Percentiles rank a stretch among this genome's conserved stretches.
Evolutionary conservation across 1,140 invertebrate genomes (phyloP).

Genomic region (Ceratosolen fusciceps): DNA sequence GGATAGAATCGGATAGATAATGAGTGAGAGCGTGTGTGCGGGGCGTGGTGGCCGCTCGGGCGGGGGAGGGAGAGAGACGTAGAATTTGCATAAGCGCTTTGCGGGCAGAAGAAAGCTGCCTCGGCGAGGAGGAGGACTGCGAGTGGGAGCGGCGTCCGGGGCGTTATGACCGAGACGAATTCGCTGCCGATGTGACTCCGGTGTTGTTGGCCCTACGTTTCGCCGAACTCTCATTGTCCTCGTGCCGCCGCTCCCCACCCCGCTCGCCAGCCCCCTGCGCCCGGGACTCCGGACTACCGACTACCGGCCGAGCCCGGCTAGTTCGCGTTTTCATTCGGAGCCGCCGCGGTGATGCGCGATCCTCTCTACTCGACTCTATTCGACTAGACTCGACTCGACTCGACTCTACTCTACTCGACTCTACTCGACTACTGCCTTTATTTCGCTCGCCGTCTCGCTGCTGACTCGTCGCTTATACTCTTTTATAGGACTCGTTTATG

Average conservation of each 20-base stretch:
- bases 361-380: too few relatives aligned
- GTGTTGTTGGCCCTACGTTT: neutral
- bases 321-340: neutral
- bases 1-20: neutral
- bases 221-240: constrained; percentile 35
- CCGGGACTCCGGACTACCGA: neutral
- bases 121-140: neutral
- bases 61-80: constrained; percentile 9
- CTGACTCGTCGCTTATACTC: neutral
- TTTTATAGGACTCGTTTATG: constrained; percentile 23
- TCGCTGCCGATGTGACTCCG: constrained; percentile 41
- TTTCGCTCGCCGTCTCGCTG: neutral
- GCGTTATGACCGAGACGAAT: constrained; percentile 41
- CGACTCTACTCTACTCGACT: too few relatives aligned
- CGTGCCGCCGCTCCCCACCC: neutral
- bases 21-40: neutral
- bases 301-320: too few relatives aligned
- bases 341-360: neutral
- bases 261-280: neutral
- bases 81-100: constrained; percentile 44
- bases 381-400: too few relatives aligned
- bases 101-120: constrained; percentile 40
- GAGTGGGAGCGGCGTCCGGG: constrained; percentile 21
- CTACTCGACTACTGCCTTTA: too few relatives aligned
- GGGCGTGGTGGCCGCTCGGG: neutral